A percentile compares a stretch with the other conserved stretches of the same genome.
These are phyloP conservation scores for Drosophila suzukii DNA, from an alignment of 1,140 invertebrate genomes.

Conservation along the genomic window DNA sequence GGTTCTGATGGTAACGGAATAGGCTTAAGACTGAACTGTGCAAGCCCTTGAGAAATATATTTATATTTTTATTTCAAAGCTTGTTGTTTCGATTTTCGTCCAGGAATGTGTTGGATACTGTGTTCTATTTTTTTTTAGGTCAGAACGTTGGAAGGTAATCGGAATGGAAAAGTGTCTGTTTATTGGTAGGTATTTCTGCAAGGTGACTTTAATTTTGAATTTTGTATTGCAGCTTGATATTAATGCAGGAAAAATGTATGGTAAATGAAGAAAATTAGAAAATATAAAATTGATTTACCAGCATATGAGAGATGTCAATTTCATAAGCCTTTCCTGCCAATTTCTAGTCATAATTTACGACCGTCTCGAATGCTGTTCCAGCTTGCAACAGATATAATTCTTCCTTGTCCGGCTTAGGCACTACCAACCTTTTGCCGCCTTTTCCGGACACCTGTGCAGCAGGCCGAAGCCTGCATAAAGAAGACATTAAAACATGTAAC, in stretches of 20 bases:
- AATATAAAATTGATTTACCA: neutral
- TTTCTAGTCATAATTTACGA: conserved; percentile 30
- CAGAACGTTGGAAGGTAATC: too few species aligned
- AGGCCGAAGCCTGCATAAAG: conserved; percentile 45
- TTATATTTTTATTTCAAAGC: conserved; percentile 3
- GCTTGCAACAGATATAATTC: conserved; percentile 14
- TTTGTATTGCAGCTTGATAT: too few species aligned
- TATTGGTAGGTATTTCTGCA: too few species aligned
- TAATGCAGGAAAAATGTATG: too few species aligned
- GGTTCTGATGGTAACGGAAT: conserved; percentile 11
- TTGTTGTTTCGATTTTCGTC: neutral
- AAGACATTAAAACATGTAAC: conserved; percentile 64
- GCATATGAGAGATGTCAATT: conserved; percentile 33
- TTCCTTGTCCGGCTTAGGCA: conserved; percentile 9
- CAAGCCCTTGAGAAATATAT: conserved; percentile 33
- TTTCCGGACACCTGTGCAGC: conserved; percentile 25
- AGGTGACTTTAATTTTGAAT: too few species aligned
- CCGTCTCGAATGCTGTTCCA: neutral
- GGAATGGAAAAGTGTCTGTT: neutral
- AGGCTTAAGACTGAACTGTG: conserved; percentile 41
- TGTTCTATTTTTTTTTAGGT: neutral
- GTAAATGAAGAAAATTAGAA: neutral
- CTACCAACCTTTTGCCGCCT: neutral
- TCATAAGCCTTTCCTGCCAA: conserved; percentile 26
- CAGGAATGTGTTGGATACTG: too few species aligned